Conservation (phyloP, 2,888 invertebrate species). For the Empis stercorea region DNA sequence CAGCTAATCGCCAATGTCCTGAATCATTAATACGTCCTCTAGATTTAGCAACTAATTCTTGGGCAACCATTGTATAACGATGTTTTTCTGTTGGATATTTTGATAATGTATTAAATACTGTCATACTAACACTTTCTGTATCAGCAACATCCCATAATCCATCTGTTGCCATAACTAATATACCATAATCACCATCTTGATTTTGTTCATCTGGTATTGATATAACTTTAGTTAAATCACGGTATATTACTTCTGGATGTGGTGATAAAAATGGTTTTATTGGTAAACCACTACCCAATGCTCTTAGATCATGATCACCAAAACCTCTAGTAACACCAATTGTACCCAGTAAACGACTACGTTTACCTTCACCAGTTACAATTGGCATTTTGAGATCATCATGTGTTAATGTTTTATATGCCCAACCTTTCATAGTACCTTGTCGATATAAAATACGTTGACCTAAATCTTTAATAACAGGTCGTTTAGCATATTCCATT, state of each 20-base stretch:
- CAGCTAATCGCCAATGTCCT: constrained; percentile 44
- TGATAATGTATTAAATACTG: constrained; percentile 47
- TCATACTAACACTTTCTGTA: constrained; percentile 53
- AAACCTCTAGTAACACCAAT: constrained; percentile 77
- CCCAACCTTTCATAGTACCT: constrained; percentile 73
- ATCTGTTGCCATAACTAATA: constrained; percentile 68
- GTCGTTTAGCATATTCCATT: constrained; percentile 55
- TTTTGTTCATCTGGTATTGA: constrained; percentile 39
- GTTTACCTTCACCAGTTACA: constrained; percentile 67
- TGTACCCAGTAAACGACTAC: constrained; percentile 70
- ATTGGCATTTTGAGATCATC: constrained; percentile 64
- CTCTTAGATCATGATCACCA: constrained; percentile 60
- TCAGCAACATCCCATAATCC: constrained; percentile 75
- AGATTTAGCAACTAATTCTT: constrained; percentile 67
- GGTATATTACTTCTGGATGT: constrained; percentile 53
- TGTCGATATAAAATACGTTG: constrained; percentile 59
- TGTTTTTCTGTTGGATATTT: constrained; percentile 40
- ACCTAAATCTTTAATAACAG: constrained; percentile 56
- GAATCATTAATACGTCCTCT: constrained; percentile 52
- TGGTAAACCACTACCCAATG: constrained; percentile 53
- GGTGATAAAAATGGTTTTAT: constrained; percentile 72
- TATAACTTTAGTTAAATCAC: constrained; percentile 33
- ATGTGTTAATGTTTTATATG: constrained; percentile 54
- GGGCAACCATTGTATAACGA: constrained; percentile 61
- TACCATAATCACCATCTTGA: constrained; percentile 48